A percentile compares a stretch with the other conserved stretches of the same genome.
phyloP scores from a whole-genome alignment of 1,140 invertebrate species.

The Brachionus asplanchnoidis region DNA sequence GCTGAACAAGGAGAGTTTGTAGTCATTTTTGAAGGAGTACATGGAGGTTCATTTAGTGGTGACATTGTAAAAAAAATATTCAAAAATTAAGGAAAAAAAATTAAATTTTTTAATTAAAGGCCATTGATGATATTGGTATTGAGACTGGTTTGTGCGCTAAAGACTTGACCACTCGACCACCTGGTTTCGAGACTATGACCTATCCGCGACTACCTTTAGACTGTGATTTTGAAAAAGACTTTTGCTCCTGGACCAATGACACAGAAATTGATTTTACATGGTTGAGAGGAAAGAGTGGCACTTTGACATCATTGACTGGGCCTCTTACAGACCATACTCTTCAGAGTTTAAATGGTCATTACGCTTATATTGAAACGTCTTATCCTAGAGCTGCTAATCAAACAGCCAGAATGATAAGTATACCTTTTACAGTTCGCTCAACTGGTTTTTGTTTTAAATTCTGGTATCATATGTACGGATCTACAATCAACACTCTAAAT shows the following conservation, averaged over 20 bases:
- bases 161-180: background rate
- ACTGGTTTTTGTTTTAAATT: constrained; percentile 37
- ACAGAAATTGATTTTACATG: constrained; percentile 71
- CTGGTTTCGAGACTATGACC: background rate
- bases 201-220: background rate
- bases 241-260: constrained; percentile 72
- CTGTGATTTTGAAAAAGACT: constrained; percentile 69
- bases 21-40: constrained; percentile 17
- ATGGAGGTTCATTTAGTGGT: constrained; percentile 9
- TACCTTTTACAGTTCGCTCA: background rate
- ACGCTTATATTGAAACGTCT: constrained; percentile 20
- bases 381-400: constrained; percentile 13
- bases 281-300: constrained; percentile 64
- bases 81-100: background rate
- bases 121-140: constrained; percentile 25
- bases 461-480: constrained; percentile 39
- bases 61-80: constrained; percentile 26
- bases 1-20: background rate
- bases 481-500: constrained; percentile 21
- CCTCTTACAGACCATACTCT: constrained; percentile 38
- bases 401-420: constrained; percentile 25
- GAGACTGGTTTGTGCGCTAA: background rate
- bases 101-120: background rate
- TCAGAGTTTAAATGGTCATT: constrained; percentile 1
- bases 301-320: constrained; percentile 55